Evolutionary conservation across 2,113 vertebrate genomes (phyloP).

Genomic region (Callocephalon fimbriatum): DNA sequence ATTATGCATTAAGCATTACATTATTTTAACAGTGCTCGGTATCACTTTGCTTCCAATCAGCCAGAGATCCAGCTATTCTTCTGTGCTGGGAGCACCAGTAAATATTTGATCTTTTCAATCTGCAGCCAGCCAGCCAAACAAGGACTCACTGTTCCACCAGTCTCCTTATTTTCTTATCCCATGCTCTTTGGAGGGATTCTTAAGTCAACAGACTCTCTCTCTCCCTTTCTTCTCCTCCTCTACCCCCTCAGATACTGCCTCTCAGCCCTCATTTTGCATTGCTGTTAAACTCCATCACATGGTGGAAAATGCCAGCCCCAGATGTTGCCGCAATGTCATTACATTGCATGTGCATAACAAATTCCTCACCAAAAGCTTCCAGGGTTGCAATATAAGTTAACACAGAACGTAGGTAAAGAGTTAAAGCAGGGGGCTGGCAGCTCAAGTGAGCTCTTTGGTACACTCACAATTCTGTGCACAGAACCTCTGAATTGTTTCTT

Average conservation of each 20-base stretch:
- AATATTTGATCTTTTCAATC: constrained; percentile 64
- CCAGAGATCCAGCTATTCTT: constrained; percentile 29
- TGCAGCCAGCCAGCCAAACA: constrained; percentile 33
- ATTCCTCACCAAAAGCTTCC: not conserved
- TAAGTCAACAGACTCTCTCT: constrained; percentile 22
- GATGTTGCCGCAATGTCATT: not conserved
- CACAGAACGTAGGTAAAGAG: not conserved
- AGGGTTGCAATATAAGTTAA: not conserved
- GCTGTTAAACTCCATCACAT: not conserved
- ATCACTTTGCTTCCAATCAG: constrained; percentile 31
- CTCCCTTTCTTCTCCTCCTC: not conserved
- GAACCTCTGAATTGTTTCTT: not conserved
- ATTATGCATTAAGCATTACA: constrained; percentile 47
- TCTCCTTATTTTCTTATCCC: constrained; percentile 55
- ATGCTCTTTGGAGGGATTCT: constrained; percentile 33
- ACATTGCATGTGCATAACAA: not conserved
- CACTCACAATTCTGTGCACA: not conserved
- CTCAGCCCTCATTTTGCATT: not conserved
- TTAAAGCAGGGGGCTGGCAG: not conserved
- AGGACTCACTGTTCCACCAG: constrained; percentile 39
- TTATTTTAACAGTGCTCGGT: constrained; percentile 18
- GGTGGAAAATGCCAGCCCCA: not conserved
- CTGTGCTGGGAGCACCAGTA: constrained; percentile 28
- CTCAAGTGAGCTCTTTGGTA: not conserved
- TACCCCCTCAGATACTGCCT: not conserved